These are phyloP conservation scores for Actinostola sp. DNA, from an alignment of 92 coral and sea anemone genomes.

Conservation along the genomic window DNA sequence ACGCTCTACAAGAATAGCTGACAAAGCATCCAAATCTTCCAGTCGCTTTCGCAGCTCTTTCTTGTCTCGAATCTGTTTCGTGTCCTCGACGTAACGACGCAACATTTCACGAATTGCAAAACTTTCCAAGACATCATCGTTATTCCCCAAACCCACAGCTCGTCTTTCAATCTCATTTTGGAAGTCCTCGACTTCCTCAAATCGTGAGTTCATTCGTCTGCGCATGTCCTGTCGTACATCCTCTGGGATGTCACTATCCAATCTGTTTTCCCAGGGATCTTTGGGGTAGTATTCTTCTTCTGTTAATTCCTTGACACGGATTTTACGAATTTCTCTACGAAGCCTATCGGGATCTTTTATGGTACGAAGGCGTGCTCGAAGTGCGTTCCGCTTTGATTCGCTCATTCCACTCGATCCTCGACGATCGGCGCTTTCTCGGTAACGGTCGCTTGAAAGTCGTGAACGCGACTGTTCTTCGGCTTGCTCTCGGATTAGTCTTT, in stretches of 20 bases:
- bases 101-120: slow-evolving; percentile 54
- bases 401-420: slow-evolving; percentile 33
- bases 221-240: slow-evolving; percentile 69
- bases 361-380: slow-evolving; percentile 65
- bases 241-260: slow-evolving; percentile 53
- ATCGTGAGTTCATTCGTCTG: slow-evolving; percentile 51
- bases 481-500: slow-evolving; percentile 74
- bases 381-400: slow-evolving; percentile 47
- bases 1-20: slow-evolving; percentile 47
- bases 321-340: slow-evolving; percentile 78
- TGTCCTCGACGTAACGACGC: slow-evolving; percentile 59
- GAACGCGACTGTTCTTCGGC: slow-evolving; percentile 56
- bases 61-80: slow-evolving; percentile 59
- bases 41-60: slow-evolving; percentile 67
- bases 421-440: slow-evolving; percentile 15
- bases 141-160: slow-evolving; percentile 33
- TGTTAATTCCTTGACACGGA: slow-evolving; percentile 68
- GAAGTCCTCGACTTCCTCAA: slow-evolving; percentile 61
- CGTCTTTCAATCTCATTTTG: slow-evolving; percentile 67
- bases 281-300: slow-evolving; percentile 64
- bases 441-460: slow-evolving; percentile 23
- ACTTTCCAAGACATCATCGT: slow-evolving; percentile 14
- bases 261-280: slow-evolving; percentile 69
- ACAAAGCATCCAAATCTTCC: slow-evolving; percentile 72
- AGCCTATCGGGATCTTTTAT: slow-evolving; percentile 57